These are phyloP conservation scores for Pseudomyrmex cubaensis DNA, from an alignment of 1,140 invertebrate genomes.

Conservation along the genomic window DNA sequence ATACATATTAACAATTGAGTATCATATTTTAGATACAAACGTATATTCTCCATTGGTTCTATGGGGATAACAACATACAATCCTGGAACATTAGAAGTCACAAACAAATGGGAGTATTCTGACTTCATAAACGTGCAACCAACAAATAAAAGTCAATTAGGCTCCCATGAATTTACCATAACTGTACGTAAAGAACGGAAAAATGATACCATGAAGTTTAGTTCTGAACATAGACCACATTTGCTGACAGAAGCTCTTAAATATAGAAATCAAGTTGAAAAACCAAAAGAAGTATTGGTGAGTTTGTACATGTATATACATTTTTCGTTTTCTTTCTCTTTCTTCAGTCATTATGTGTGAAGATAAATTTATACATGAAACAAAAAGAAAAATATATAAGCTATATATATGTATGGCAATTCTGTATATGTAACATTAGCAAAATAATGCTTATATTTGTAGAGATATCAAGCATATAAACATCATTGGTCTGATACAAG, in stretches of 20 bases:
- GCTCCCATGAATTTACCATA: slow-evolving; percentile 92
- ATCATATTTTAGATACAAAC: slow-evolving; percentile 92
- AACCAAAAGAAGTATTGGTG: slow-evolving; percentile 91
- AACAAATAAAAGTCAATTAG: slow-evolving; percentile 85
- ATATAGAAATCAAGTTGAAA: slow-evolving; percentile 92
- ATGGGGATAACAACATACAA: slow-evolving; percentile 99
- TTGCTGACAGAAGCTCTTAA: slow-evolving; percentile 96
- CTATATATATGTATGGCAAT: not conserved
- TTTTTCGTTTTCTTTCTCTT: not conserved
- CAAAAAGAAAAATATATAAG: slow-evolving; percentile 10
- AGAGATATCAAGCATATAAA: slow-evolving; percentile 97
- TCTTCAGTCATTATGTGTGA: not conserved
- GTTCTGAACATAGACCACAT: slow-evolving; percentile 97
- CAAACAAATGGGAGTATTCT: slow-evolving; percentile 96
- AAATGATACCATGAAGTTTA: slow-evolving; percentile 97
- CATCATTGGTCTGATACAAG: slow-evolving; percentile 97
- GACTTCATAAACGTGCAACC: slow-evolving; percentile 93
- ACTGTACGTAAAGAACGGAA: slow-evolving; percentile 96
- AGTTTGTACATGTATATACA: slow-evolving; percentile 75
- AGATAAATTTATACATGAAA: not conserved
- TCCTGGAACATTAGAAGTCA: slow-evolving; percentile 96
- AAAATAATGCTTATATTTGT: slow-evolving; percentile 77
- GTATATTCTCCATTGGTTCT: slow-evolving; percentile 98
- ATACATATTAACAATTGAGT: not conserved
- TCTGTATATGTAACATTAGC: slow-evolving; percentile 18